phyloP scores from a whole-genome alignment of 2,113 vertebrate species.

The Campylomormyrus tamandua region DNA sequence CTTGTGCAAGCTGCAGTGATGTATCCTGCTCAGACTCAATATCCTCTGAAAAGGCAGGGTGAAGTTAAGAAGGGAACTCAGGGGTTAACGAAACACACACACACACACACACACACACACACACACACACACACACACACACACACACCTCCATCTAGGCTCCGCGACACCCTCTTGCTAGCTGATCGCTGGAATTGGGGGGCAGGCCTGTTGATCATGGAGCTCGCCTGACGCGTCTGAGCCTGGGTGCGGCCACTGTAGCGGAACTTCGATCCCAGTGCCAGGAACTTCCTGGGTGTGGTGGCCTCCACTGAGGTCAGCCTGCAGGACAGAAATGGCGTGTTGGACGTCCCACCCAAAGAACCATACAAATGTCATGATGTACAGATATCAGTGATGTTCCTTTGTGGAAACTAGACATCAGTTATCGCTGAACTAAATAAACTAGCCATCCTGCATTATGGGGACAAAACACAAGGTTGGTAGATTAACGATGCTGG shows the following conservation, averaged over 20 bases:
- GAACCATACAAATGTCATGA: background rate
- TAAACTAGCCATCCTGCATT: background rate
- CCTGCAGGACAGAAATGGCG: slow-evolving; percentile 46
- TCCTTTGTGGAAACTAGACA: background rate
- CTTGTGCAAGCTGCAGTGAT: slow-evolving; percentile 33
- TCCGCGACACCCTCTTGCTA: slow-evolving; percentile 83
- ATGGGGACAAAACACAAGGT: background rate
- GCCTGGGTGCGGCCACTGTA: slow-evolving; percentile 89
- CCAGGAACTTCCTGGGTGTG: slow-evolving; percentile 75
- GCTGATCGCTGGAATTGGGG: slow-evolving; percentile 84
- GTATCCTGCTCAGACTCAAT: slow-evolving; percentile 42
- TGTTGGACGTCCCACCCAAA: background rate
- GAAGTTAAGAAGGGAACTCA: background rate
- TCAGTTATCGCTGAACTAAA: background rate
- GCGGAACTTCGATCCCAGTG: slow-evolving; percentile 85
- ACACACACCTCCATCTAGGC: slow-evolving; percentile 79
- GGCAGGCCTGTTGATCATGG: slow-evolving; percentile 79
- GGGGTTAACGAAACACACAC: background rate
- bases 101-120: background rate
- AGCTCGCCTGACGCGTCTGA: slow-evolving; percentile 85
- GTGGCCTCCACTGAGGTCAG: slow-evolving; percentile 80
- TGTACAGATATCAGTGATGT: background rate
- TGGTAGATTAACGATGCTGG: background rate
- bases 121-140: background rate
- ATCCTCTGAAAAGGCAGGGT: slow-evolving; percentile 42